A percentile compares a stretch with the other conserved stretches of the same genome.
These are phyloP conservation scores for Chironomus tentans DNA, from an alignment of 2,888 invertebrate genomes.

Conservation along the genomic window DNA sequence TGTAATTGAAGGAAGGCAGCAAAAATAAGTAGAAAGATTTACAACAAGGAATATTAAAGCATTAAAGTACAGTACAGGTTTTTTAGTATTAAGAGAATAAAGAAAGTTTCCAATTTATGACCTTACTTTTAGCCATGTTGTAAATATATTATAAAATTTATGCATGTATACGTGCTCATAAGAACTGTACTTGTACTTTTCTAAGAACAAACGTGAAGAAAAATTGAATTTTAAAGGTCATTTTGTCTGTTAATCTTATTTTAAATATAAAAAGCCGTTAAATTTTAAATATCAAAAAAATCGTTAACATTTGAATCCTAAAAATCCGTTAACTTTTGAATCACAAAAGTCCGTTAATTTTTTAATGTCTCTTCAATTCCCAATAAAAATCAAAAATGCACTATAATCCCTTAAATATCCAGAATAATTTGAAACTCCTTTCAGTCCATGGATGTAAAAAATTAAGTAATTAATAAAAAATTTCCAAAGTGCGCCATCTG, in stretches of 20 bases:
- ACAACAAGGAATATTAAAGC: background rate
- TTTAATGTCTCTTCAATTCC: too few species aligned
- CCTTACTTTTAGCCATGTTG: background rate
- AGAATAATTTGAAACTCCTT: background rate
- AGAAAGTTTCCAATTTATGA: conserved; percentile 26
- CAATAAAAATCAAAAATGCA: background rate
- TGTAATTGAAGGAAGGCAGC: background rate
- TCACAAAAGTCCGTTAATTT: too few species aligned
- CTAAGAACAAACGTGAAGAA: too few species aligned
- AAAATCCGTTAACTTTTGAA: background rate
- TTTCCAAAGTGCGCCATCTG: conserved; percentile 13
- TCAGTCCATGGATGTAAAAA: background rate
- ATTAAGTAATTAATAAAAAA: conserved; percentile 23
- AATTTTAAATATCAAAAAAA: too few species aligned
- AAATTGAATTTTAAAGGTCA: too few species aligned
- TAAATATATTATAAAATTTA: too few species aligned
- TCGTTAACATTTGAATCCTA: background rate
- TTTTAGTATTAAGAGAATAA: background rate
- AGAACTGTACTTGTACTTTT: too few species aligned
- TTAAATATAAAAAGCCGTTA: too few species aligned
- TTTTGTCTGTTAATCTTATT: too few species aligned
- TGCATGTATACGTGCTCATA: too few species aligned
- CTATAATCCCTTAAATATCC: background rate
- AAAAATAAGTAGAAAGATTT: background rate
- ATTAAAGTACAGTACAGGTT: background rate